Base-by-base conservation (phyloP, 2,888 invertebrate genomes). In the Aromia moschata region DNA sequence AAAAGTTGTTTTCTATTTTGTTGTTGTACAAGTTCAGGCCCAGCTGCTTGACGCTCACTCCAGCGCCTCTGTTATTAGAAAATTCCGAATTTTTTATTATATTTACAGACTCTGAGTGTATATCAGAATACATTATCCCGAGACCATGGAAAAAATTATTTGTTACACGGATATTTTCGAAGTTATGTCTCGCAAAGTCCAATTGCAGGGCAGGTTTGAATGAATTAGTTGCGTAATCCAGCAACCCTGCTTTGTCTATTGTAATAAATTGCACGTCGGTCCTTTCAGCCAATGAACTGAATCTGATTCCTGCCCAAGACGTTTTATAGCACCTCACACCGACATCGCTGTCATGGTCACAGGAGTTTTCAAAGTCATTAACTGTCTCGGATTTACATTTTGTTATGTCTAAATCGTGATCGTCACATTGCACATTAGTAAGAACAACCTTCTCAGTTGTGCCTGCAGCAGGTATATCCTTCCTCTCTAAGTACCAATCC, bases 131-230 rank as follows among this genome's bases (percentile, higher is more conserved):
- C 59, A 97, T 83, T 36, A 99, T 87, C 20, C 96, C 97, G 18
- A 99, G 83, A 0, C 98, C 99, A 75, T 97, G 96, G 71, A 94
- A 92, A 51, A 92, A 88, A 77, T 97, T 98, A 74, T 96, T 89
- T 0, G 87, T 84, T 12, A 98, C 85, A 69, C 88, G 87, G 1
- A 94, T 86, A 71, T 90, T 92, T 78, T 94, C 93, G 68, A 94
- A 82, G 67, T 92, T 90, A 71, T 93, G 93, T 11, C 91, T 84
- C 1, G 92, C 89, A 71, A 93, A 92, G 74, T 94, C 94, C 68
- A 94, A 90, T 82, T 95, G 95, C 10, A 96, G 80, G 0, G 96
- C 96, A 5, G 96, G 93, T 76, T 92, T 94, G 70, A 96, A 94
- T 0, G 86, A 79, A 80, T 92, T 92, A 0, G 93, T 94, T 0